Evolutionary conservation across 2,888 invertebrate species (phyloP).

Genomic region (Caenorhabditis parvicauda): DNA sequence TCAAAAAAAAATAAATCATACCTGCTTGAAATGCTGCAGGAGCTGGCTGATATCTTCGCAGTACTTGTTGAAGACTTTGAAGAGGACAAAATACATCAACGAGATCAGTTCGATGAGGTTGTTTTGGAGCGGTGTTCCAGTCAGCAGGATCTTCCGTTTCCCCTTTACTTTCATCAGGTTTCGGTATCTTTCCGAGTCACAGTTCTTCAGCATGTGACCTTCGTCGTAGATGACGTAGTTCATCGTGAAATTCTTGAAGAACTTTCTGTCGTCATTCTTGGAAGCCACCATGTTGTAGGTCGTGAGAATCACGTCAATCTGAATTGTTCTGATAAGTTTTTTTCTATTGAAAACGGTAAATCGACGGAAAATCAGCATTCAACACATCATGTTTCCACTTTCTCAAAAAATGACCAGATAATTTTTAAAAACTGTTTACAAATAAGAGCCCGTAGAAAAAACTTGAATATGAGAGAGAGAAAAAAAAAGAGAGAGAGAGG

Average conservation of each 20-base stretch:
- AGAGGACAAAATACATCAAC: conserved; percentile 90
- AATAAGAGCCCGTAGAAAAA: too few species aligned
- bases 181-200: conserved; percentile 77
- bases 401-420: too few species aligned
- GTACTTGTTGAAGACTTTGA: conserved; percentile 68
- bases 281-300: conserved; percentile 77
- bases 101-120: conserved; percentile 90
- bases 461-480: too few species aligned
- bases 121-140: conserved; percentile 94
- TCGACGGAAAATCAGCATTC: too few species aligned
- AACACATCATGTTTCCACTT: too few species aligned
- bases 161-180: conserved; percentile 66
- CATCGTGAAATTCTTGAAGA: conserved; percentile 75
- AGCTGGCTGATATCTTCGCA: conserved; percentile 50
- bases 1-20: background rate
- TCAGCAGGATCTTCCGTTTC: conserved; percentile 80
- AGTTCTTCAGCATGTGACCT: conserved; percentile 90
- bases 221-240: conserved; percentile 94
- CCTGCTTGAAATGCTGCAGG: conserved; percentile 50
- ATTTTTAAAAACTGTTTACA: too few species aligned
- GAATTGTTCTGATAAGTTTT: too few species aligned
- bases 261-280: conserved; percentile 83
- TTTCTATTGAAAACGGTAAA: background rate
- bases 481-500: too few species aligned
- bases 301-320: conserved; percentile 52